Conservation (phyloP, 2,888 invertebrate species). For the Nephrotoma appendiculata region DNA sequence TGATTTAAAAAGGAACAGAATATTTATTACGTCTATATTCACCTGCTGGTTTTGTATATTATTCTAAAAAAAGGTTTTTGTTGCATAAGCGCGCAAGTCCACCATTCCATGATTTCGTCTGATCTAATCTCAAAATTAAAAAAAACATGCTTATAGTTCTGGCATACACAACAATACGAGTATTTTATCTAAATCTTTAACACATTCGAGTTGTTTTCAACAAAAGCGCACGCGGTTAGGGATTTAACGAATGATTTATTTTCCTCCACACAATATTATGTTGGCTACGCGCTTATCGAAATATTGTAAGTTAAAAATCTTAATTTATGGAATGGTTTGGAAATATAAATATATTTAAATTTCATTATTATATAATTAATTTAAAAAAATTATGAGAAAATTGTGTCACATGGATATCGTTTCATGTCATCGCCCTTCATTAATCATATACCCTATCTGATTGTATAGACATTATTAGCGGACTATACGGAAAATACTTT, state of each 20-base stretch:
- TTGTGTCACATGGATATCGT: not conserved
- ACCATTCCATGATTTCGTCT: not conserved
- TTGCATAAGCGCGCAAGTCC: not conserved
- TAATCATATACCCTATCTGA: not conserved
- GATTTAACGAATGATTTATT: not conserved
- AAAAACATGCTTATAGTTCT: not conserved
- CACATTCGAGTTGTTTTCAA: not conserved
- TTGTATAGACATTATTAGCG: not conserved
- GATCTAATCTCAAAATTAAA: not conserved
- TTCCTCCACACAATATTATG: not conserved
- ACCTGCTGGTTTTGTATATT: not conserved
- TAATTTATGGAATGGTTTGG: not conserved
- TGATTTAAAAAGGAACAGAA: not conserved
- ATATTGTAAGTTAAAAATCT: not conserved
- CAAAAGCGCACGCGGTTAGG: not conserved
- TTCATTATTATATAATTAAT: not conserved
- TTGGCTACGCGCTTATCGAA: not conserved
- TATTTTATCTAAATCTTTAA: not conserved
- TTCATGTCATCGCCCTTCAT: not conserved
- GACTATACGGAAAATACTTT: not conserved
- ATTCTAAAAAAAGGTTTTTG: not conserved
- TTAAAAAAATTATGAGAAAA: not conserved
- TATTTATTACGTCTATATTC: not conserved
- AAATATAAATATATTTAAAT: not conserved
- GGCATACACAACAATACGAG: no score